These are phyloP conservation scores for Drosophila diplacantha DNA, from an alignment of 2,888 invertebrate genomes.

Conservation along the genomic window DNA sequence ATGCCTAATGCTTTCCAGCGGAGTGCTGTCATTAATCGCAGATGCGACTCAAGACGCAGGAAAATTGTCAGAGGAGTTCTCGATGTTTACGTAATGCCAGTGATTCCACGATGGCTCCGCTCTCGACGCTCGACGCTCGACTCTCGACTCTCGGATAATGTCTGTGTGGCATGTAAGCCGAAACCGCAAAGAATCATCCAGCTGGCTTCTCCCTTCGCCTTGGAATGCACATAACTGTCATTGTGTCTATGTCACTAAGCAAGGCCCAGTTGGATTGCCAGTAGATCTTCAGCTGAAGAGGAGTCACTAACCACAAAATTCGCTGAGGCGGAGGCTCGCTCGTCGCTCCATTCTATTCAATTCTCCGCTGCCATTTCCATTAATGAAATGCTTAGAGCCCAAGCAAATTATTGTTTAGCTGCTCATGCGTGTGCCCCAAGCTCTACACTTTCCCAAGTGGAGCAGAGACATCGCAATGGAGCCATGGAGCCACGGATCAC, in stretches of 20 bases:
- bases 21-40: constrained; percentile 50
- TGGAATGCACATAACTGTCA: constrained; percentile 66
- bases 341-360: constrained; percentile 6
- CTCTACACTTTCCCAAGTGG: constrained; percentile 44
- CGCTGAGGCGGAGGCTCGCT: constrained; percentile 2
- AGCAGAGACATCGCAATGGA: constrained; percentile 15
- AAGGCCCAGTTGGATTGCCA: constrained; percentile 11
- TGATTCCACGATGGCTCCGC: no score
- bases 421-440: constrained; percentile 26
- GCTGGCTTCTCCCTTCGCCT: constrained; percentile 2
- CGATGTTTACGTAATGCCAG: no score
- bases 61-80: constrained; percentile 57
- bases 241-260: constrained; percentile 44
- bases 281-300: background rate
- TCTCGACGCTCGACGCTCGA: no score
- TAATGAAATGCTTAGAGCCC: constrained; percentile 46
- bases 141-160: constrained; percentile 25
- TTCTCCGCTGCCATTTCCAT: constrained; percentile 18
- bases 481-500: constrained; percentile 1
- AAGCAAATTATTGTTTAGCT: constrained; percentile 52
- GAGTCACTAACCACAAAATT: constrained; percentile 24
- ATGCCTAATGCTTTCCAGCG: constrained; percentile 41
- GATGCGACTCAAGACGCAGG: constrained; percentile 67
- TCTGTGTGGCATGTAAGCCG: constrained; percentile 41
- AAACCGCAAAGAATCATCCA: constrained; percentile 38